These are phyloP conservation scores for Notamacropus eugenii DNA, from an alignment of 2,797 vertebrate species.

Conservation along the genomic window DNA sequence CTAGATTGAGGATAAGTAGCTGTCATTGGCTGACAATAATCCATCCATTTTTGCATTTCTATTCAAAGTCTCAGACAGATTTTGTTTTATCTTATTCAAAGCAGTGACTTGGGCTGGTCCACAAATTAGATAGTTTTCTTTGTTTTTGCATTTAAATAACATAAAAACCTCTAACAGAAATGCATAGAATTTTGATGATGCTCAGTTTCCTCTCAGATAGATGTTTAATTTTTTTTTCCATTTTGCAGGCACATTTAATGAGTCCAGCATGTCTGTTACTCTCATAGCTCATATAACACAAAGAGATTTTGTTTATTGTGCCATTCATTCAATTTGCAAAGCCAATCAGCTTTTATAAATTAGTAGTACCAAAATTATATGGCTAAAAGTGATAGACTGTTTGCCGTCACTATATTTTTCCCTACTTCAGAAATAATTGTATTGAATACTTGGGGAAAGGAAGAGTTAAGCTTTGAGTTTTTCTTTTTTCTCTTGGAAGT, in stretches of 20 bases:
- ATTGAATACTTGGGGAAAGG: conserved; percentile 31
- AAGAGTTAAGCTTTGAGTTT: not conserved
- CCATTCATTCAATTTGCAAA: conserved; percentile 52
- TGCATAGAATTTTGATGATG: not conserved
- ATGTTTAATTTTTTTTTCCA: conserved; percentile 38
- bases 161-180: not conserved
- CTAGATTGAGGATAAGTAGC: not conserved
- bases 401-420: not conserved
- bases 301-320: conserved; percentile 21
- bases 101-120: not conserved
- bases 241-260: conserved; percentile 46
- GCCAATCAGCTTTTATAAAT: conserved; percentile 46
- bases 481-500: not conserved
- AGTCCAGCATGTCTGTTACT: conserved; percentile 21
- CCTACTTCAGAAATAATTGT: conserved; percentile 54
- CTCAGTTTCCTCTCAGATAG: conserved; percentile 45
- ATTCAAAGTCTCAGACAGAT: not conserved
- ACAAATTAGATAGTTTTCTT: not conserved
- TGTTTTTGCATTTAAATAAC: not conserved
- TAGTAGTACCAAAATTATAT: not conserved
- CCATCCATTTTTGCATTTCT: not conserved
- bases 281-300: conserved; percentile 38
- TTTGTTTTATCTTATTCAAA: not conserved
- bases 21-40: not conserved
- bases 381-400: conserved; percentile 31